phyloP scores from a whole-genome alignment of 2,113 vertebrate species.

The Pachyramphus minor region DNA sequence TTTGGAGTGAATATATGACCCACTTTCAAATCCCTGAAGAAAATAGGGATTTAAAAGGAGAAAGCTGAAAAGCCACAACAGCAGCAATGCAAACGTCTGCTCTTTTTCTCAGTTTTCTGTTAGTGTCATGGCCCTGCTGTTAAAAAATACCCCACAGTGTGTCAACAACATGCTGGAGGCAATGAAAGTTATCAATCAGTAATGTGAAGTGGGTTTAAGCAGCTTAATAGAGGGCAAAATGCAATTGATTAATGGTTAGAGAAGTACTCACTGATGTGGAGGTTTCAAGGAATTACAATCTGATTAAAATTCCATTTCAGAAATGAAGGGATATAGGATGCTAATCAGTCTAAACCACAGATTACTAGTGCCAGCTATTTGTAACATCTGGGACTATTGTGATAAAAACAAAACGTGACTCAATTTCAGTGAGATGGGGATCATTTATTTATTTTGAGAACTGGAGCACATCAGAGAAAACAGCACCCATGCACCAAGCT shows the following conservation, averaged over 20 bases:
- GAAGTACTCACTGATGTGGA: conserved; percentile 29
- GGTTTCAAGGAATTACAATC: conserved; percentile 63
- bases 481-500: not conserved
- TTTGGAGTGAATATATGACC: conserved; percentile 65
- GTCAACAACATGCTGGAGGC: not conserved
- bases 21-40: conserved; percentile 67
- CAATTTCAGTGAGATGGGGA: not conserved
- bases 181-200: conserved; percentile 64
- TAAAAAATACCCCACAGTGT: not conserved
- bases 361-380: conserved; percentile 47
- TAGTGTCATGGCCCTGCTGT: conserved; percentile 17
- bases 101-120: conserved; percentile 24
- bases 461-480: not conserved
- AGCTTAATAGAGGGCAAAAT: conserved; percentile 63
- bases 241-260: conserved; percentile 63
- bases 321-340: conserved; percentile 64
- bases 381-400: conserved; percentile 47
- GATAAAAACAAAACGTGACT: conserved; percentile 31
- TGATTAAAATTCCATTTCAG: conserved; percentile 70
- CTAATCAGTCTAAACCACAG: conserved; percentile 65
- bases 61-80: conserved; percentile 50
- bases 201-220: conserved; percentile 53
- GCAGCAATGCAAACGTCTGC: conserved; percentile 11
- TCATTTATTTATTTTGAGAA: not conserved
- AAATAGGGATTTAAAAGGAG: conserved; percentile 45